Evolutionary conservation across 2,888 invertebrate species (phyloP).

Genomic region (Cryptocheilus praepositus): DNA sequence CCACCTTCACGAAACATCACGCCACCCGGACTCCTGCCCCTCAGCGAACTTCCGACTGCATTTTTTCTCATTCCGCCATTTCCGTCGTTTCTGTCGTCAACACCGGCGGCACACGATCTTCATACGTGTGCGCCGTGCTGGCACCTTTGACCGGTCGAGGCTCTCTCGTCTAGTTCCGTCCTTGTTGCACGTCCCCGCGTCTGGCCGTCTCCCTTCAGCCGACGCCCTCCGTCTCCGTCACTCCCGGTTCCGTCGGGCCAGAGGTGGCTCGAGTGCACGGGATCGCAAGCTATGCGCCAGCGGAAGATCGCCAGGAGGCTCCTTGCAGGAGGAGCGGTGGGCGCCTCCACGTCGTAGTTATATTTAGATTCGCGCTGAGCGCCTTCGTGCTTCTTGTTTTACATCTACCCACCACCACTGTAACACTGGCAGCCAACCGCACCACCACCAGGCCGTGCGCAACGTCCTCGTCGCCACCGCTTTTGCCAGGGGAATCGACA

Average conservation of each 20-base stretch:
- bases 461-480: constrained; percentile 3
- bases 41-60: too few relatives aligned
- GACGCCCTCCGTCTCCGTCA: background rate
- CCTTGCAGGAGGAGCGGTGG: constrained; percentile 53
- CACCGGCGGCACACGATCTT: too few relatives aligned
- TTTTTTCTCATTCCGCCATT: too few relatives aligned
- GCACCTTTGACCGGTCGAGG: constrained; percentile 60
- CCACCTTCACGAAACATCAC: too few relatives aligned
- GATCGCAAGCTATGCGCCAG: constrained; percentile 58
- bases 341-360: constrained; percentile 65
- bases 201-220: background rate
- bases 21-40: too few relatives aligned
- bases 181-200: background rate
- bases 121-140: constrained; percentile 34
- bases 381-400: constrained; percentile 67
- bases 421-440: constrained; percentile 23
- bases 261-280: constrained; percentile 57
- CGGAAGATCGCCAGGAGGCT: constrained; percentile 57
- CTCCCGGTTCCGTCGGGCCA: constrained; percentile 33
- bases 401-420: constrained; percentile 59
- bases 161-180: constrained; percentile 11
- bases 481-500: background rate
- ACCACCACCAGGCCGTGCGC: constrained; percentile 23
- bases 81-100: too few relatives aligned
- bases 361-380: constrained; percentile 68